A percentile compares a stretch with the other conserved stretches of the same genome.
Evolutionary conservation across 2,888 invertebrate species (phyloP).

Genomic region (Leistus spinibarbis): DNA sequence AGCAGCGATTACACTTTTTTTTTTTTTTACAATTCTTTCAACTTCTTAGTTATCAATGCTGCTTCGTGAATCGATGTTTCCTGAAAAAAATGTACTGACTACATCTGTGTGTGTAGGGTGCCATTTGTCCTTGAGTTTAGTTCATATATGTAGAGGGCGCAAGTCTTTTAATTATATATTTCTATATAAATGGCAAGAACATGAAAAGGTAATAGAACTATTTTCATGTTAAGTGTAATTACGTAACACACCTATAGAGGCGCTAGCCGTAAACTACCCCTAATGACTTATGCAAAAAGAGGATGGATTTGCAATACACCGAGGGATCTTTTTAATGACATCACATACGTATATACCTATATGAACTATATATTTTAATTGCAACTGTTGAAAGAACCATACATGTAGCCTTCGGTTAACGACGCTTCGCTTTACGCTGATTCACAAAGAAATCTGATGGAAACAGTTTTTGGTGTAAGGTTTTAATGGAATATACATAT

Average conservation of each 20-base stretch:
- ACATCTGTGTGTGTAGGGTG: too few relatives aligned
- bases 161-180: conserved; percentile 23
- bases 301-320: background rate
- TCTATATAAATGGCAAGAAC: background rate
- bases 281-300: conserved; percentile 4
- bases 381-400: background rate
- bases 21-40: too few relatives aligned
- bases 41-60: too few relatives aligned
- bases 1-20: too few relatives aligned
- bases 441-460: background rate
- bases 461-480: background rate
- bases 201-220: conserved; percentile 36
- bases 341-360: background rate
- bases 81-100: too few relatives aligned
- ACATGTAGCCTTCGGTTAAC: background rate
- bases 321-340: conserved; percentile 2
- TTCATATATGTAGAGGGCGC: background rate
- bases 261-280: background rate
- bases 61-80: too few relatives aligned
- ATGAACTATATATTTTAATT: conserved; percentile 3
- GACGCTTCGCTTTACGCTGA: too few relatives aligned
- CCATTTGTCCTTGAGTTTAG: too few relatives aligned
- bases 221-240: conserved; percentile 23
- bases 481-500: background rate
- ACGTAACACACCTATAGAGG: conserved; percentile 3